Evolutionary conservation across 2,888 invertebrate genomes (phyloP).

Genomic region (Tribolium freemani): DNA sequence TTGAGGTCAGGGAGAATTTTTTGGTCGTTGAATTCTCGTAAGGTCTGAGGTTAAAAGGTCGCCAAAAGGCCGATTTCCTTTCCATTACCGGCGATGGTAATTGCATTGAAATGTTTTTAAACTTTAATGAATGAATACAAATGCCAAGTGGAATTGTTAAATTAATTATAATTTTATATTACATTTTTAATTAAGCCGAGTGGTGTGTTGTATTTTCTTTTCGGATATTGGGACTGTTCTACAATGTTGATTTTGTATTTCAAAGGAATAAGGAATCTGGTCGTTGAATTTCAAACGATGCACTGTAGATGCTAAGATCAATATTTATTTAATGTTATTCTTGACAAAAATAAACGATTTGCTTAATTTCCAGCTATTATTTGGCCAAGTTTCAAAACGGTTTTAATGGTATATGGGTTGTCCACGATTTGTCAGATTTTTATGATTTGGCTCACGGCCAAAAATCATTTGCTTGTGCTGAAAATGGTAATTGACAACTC

Average conservation of each 20-base stretch:
- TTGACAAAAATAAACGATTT: not conserved
- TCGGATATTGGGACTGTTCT: not conserved
- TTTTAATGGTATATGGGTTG: not conserved
- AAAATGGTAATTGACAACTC: not conserved
- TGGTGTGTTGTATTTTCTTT: not conserved
- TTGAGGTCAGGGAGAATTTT: not conserved
- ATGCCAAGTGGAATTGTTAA: not conserved
- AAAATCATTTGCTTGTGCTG: not conserved
- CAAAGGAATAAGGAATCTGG: not conserved
- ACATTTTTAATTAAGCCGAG: not conserved
- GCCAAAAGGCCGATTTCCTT: not conserved
- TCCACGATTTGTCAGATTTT: slow-evolving; percentile 1
- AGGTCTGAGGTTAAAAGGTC: not conserved
- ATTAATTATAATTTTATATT: not conserved
- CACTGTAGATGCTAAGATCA: not conserved
- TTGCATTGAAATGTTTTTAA: not conserved
- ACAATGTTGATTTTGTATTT: not conserved
- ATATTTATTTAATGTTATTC: slow-evolving; percentile 8
- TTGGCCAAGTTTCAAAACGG: slow-evolving; percentile 11
- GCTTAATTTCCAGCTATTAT: not conserved
- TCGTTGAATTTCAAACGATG: not conserved
- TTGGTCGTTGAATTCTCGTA: not conserved
- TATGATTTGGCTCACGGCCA: not conserved
- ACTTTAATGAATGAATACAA: not conserved
- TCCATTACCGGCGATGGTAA: not conserved